These are phyloP conservation scores for Paratilapia polleni DNA, from an alignment of 2,113 vertebrate genomes.

Conservation along the genomic window DNA sequence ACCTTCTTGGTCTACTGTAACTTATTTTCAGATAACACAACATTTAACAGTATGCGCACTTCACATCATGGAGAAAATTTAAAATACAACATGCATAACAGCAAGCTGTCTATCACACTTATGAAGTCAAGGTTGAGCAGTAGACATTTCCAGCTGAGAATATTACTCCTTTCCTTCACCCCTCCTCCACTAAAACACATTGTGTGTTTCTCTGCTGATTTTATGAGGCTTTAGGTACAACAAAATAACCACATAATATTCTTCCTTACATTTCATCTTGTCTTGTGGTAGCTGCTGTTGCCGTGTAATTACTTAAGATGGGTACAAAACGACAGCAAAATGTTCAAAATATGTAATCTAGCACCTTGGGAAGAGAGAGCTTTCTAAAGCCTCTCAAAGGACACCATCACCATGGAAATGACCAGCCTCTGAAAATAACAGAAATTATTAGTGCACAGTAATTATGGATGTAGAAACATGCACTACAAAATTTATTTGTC, in stretches of 20 bases:
- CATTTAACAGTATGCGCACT: background rate
- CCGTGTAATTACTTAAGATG: constrained; percentile 19
- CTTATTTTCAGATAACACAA: background rate
- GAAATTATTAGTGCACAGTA: constrained; percentile 25
- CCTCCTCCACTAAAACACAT: background rate
- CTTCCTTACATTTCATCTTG: background rate
- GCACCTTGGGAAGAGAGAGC: constrained; percentile 27
- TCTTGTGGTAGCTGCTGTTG: background rate
- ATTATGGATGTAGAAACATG: constrained; percentile 46
- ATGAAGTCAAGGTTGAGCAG: background rate
- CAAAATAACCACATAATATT: background rate
- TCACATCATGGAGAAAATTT: background rate
- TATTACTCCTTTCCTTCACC: background rate
- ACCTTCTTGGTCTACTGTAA: background rate
- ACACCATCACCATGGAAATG: constrained; percentile 68
- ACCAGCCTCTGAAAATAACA: constrained; percentile 50
- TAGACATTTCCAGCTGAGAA: constrained; percentile 6
- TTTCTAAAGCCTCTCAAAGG: constrained; percentile 43
- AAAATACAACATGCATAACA: background rate
- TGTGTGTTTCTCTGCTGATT: background rate
- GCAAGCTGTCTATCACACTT: background rate
- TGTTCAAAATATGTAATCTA: constrained; percentile 37
- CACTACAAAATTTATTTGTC: constrained; percentile 38
- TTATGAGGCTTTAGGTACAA: background rate
- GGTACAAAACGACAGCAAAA: background rate